Percentiles rank a stretch among this genome's conserved stretches.
Conservation (phyloP, 2,888 invertebrate species). For the Cryptocheilus praepositus region DNA sequence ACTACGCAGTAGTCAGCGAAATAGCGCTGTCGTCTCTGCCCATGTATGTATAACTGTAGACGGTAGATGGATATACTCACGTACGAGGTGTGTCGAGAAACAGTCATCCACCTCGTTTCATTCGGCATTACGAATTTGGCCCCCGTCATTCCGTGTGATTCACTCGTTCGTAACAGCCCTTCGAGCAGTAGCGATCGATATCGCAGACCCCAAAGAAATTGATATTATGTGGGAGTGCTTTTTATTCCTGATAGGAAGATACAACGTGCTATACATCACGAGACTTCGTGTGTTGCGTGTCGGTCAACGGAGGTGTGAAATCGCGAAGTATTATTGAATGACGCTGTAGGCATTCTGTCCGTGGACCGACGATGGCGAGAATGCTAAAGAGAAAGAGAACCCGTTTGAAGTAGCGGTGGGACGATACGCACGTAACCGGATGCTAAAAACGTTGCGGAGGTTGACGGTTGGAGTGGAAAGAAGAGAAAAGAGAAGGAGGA, state of each 20-base stretch:
- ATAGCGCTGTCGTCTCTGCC: constrained; percentile 28
- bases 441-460: no score
- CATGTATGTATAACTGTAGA: constrained; percentile 18
- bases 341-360: constrained; percentile 5
- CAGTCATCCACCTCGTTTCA: neutral
- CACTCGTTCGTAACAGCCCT: no score
- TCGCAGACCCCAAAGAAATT: no score
- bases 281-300: no score
- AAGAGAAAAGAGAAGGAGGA: neutral
- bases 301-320: no score
- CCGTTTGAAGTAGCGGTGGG: constrained; percentile 31
- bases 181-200: no score
- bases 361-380: constrained; percentile 10
- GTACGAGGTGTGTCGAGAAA: constrained; percentile 29
- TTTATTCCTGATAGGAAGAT: no score
- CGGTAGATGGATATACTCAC: constrained; percentile 18
- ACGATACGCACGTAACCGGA: constrained; percentile 17
- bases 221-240: no score
- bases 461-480: neutral
- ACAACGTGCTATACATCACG: no score
- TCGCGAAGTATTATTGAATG: no score
- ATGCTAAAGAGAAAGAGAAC: constrained; percentile 28
- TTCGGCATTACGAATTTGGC: no score
- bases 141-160: no score
- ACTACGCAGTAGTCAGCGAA: constrained; percentile 31